phyloP scores from a whole-genome alignment of 2,113 vertebrate species.

The Malurus alboscapulatus region DNA sequence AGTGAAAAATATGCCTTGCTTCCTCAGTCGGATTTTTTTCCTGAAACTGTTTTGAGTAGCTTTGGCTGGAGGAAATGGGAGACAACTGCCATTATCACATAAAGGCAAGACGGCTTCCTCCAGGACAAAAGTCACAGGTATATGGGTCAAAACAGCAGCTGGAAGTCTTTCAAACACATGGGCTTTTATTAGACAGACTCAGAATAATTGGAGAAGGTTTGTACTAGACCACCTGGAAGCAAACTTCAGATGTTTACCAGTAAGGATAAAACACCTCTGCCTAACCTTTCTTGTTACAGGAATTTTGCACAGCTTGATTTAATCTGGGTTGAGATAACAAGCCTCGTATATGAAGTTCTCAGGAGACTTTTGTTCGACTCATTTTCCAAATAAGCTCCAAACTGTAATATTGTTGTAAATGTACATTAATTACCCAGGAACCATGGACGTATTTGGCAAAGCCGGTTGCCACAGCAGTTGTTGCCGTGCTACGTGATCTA shows the following conservation, averaged over 20 bases:
- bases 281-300: neutral
- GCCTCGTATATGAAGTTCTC: neutral
- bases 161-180: neutral
- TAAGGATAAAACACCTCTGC: neutral
- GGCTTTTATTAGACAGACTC: neutral
- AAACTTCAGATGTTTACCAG: constrained; percentile 2
- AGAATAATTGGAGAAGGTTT: constrained; percentile 1
- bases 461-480: constrained; percentile 19
- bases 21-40: neutral
- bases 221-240: neutral
- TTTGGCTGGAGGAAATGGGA: constrained; percentile 23
- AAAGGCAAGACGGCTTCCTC: constrained; percentile 34
- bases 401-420: neutral
- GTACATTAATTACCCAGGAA: neutral
- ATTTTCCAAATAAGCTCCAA: neutral
- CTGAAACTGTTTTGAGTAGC: neutral
- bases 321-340: neutral
- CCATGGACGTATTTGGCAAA: neutral
- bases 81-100: neutral
- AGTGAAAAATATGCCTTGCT: neutral
- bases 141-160: neutral
- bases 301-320: constrained; percentile 9
- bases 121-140: constrained; percentile 26
- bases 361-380: neutral
- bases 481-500: neutral